Conservation (phyloP, 1,140 invertebrate species). For the Macrobrachium nipponense region DNA sequence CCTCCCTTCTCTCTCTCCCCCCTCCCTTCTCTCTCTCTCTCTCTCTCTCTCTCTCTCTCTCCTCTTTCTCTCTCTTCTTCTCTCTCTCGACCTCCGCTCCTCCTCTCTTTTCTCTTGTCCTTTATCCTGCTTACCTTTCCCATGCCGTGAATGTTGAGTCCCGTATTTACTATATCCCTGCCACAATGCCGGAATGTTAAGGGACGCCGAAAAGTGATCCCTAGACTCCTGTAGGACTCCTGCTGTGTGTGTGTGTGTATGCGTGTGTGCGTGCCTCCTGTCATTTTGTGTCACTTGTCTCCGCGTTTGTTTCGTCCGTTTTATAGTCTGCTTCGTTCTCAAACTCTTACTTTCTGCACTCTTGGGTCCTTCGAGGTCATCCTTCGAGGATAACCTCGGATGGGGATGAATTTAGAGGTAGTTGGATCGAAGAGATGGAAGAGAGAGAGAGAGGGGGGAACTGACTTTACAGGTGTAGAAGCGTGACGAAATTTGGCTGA, state of each 20-base stretch:
- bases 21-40: neutral
- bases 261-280: neutral
- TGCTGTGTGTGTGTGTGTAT: neutral
- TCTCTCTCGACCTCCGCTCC: neutral
- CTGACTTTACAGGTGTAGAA: neutral
- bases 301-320: neutral
- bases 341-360: neutral
- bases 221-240: neutral
- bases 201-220: neutral
- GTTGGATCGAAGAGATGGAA: neutral
- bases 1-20: too few relatives aligned
- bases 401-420: neutral
- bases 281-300: neutral
- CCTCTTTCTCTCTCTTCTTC: neutral
- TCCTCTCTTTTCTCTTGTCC: neutral
- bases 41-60: too few relatives aligned
- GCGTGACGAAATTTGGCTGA: neutral
- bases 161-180: conserved; percentile 15
- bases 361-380: neutral
- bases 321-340: too few relatives aligned
- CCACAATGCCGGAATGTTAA: conserved; percentile 34
- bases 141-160: neutral
- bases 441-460: neutral
- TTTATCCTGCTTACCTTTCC: neutral
- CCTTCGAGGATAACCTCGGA: too few relatives aligned